These are phyloP conservation scores for Amblyteles armatorius DNA, from an alignment of 2,888 invertebrate genomes.

Conservation along the genomic window DNA sequence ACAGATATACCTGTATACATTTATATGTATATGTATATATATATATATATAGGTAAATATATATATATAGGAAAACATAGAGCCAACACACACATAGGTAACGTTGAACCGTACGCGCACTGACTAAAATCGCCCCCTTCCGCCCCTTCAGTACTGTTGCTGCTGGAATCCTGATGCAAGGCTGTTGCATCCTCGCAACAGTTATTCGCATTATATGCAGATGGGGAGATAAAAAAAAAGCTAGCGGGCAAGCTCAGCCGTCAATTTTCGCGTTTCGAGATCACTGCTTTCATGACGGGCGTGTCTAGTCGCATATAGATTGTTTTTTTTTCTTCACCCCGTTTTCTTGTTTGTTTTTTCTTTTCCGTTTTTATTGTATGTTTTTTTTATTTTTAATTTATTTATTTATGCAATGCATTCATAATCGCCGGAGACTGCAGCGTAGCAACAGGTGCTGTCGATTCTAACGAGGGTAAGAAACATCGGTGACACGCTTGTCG, in stretches of 20 bases:
- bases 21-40: background rate
- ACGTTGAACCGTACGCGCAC: slow-evolving; percentile 24
- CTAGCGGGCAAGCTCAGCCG: slow-evolving; percentile 21
- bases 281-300: slow-evolving; percentile 44
- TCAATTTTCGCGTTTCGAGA: slow-evolving; percentile 45
- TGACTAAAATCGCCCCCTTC: slow-evolving; percentile 46
- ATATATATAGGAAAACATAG: background rate
- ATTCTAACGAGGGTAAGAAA: slow-evolving; percentile 14
- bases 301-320: slow-evolving; percentile 33
- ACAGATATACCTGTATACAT: slow-evolving; percentile 72
- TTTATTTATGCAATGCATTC: slow-evolving; percentile 3
- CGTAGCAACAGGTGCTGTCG: slow-evolving; percentile 38
- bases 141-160: slow-evolving; percentile 29
- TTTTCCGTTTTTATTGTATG: too few species aligned
- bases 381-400: background rate
- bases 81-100: slow-evolving; percentile 20
- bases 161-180: slow-evolving; percentile 51
- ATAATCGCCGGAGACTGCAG: slow-evolving; percentile 2
- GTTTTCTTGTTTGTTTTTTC: slow-evolving; percentile 21
- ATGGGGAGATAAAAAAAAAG: slow-evolving; percentile 22
- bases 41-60: too few species aligned
- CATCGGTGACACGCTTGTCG: background rate
- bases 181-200: slow-evolving; percentile 61
- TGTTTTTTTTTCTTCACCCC: background rate
- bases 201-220: slow-evolving; percentile 52